Percentiles rank a stretch among this genome's conserved stretches.
Evolutionary conservation across 2,888 invertebrate species (phyloP).

Genomic region (Conomelus anceps): DNA sequence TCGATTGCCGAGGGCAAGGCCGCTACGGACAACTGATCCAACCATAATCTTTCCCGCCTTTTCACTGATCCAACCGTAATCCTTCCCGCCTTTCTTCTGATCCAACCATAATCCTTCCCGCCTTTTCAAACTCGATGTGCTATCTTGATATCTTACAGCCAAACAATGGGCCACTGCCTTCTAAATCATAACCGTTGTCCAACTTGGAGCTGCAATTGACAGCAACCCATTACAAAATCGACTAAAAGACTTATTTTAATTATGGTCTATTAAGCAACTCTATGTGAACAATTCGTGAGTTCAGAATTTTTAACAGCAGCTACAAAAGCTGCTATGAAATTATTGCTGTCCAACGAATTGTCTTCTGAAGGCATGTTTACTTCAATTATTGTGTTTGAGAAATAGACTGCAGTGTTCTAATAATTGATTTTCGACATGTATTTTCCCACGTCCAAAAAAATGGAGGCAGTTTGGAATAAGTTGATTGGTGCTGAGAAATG

Average conservation of each 20-base stretch:
- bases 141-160: background rate
- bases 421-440: background rate
- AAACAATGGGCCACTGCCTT: background rate
- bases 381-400: too few species aligned
- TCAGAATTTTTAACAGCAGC: too few species aligned
- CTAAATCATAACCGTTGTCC: background rate
- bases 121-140: background rate
- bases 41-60: too few species aligned
- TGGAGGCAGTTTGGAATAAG: background rate
- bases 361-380: too few species aligned
- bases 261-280: background rate
- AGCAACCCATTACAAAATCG: background rate
- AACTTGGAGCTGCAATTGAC: background rate
- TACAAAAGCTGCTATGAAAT: too few species aligned
- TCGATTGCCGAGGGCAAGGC: too few species aligned
- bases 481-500: too few species aligned
- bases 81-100: too few species aligned
- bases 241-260: background rate
- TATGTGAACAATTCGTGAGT: background rate
- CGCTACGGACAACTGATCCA: too few species aligned
- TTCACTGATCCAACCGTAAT: too few species aligned
- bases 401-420: too few species aligned
- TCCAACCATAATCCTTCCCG: background rate
- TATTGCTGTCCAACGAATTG: too few species aligned
- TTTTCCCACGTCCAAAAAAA: background rate